Evolutionary conservation across 2,113 vertebrate species (phyloP), one percentile per base, ranked within the genome.

Genomic region (Aix galericulata): DNA sequence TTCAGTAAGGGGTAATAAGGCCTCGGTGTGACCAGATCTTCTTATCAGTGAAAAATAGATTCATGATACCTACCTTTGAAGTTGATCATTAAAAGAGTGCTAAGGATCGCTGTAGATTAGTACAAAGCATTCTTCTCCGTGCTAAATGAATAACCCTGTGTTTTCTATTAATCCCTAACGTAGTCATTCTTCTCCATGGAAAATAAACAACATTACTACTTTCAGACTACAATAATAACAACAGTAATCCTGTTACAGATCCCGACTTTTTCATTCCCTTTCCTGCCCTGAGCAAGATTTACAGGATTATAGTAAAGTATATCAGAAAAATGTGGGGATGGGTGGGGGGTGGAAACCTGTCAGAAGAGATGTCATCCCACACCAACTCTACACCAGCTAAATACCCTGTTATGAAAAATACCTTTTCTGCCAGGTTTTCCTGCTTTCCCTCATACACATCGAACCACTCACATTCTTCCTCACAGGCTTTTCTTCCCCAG

Each of bases 131-230:
- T 79, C 56, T 68, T 78, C 64, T 44, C 32, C 1, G 15, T 27
- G 32, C 48, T 88, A 78, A 93, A 68, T 83, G 16, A 52, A 40
- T 88, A 86, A 91, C 16, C 15, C 18, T 32, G 14, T 85, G 50
- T 82, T 90, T 96, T 68, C 53, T 82, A 31, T 82, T 93, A 84
- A 92, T 82, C 78, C 75, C 71, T 67, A 84, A 56, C 53, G 76
- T 25, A 66, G n/a, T 55, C 68, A 84, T 91, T 66, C 48, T 73
- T 82, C 62, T 62, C 40, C 3, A 50, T 72, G 58, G 40, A 89
- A 93, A 94, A 91, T 40, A 92, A 93, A 85, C 52, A 91, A 71
- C n/a, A 66, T 42, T 59, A 73, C 13, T 73, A 48, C 50, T 82
- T 93, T 82, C 58, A 84, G 73, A 50, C 36, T 79, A 73, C 68